phyloP scores from a whole-genome alignment of 2,888 invertebrate genomes.

The Limenitis arthemis region DNA sequence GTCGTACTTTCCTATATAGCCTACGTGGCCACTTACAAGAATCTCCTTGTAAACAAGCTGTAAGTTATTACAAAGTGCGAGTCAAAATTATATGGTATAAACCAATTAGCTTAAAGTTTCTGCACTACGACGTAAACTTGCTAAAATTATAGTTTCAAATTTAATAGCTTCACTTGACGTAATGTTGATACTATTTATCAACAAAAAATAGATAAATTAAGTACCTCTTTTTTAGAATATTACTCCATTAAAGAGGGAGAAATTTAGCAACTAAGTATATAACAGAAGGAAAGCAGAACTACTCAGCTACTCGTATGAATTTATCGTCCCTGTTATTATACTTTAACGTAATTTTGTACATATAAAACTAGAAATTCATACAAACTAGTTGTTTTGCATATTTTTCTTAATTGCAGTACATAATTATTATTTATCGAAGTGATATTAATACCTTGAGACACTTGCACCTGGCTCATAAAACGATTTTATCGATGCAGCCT shows the following conservation, averaged over 20 bases:
- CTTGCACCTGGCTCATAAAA: conserved; percentile 4
- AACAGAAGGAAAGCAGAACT: too few relatives aligned
- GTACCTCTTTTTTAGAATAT: too few relatives aligned
- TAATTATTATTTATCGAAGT: background rate
- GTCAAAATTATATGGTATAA: conserved; percentile 20
- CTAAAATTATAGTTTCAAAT: conserved; percentile 27
- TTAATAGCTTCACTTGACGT: conserved; percentile 24
- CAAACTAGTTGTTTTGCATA: background rate
- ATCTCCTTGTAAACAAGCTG: background rate
- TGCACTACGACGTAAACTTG: conserved; percentile 23
- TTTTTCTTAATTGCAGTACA: background rate
- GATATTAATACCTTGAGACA: conserved; percentile 1
- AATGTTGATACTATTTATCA: background rate
- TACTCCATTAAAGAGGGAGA: too few relatives aligned
- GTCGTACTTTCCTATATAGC: too few relatives aligned
- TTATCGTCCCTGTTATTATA: too few relatives aligned
- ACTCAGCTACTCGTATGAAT: too few relatives aligned
- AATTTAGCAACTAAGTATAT: too few relatives aligned
- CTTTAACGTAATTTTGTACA: too few relatives aligned
- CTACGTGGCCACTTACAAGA: too few relatives aligned
- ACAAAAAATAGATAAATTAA: too few relatives aligned
- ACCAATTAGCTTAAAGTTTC: conserved; percentile 28
- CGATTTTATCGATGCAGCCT: conserved; percentile 8
- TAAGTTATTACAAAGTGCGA: conserved; percentile 12
- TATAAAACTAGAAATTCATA: too few relatives aligned